These are phyloP conservation scores for Galerucella nymphaeae DNA, from an alignment of 2,888 invertebrate species.

Conservation along the genomic window DNA sequence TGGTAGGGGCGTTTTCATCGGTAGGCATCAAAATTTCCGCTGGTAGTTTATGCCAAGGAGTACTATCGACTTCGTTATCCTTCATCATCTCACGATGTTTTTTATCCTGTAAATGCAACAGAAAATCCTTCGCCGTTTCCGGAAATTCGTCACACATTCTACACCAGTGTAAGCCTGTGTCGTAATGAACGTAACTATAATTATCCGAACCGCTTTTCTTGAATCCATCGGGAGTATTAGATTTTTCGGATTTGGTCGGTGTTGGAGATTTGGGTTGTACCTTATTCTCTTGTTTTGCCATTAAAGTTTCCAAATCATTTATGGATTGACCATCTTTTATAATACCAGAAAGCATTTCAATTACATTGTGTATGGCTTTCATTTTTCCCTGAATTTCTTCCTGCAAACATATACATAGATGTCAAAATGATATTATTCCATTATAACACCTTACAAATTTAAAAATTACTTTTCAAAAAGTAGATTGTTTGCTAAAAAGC, in stretches of 20 bases:
- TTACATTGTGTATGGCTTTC: slow-evolving; percentile 87
- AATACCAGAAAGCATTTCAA: slow-evolving; percentile 87
- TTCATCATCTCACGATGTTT: slow-evolving; percentile 76
- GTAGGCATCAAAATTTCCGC: slow-evolving; percentile 75
- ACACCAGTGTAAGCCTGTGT: slow-evolving; percentile 93
- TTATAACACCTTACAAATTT: too few species aligned
- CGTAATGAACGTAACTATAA: slow-evolving; percentile 80
- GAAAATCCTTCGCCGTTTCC: slow-evolving; percentile 85
- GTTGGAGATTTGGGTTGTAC: slow-evolving; percentile 15
- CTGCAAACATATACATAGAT: slow-evolving; percentile 64
- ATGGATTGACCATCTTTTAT: slow-evolving; percentile 77
- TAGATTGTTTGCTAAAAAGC: too few species aligned
- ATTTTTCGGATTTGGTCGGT: slow-evolving; percentile 1
- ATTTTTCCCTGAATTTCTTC: slow-evolving; percentile 82
- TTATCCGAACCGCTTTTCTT: not conserved
- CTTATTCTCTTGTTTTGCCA: slow-evolving; percentile 27
- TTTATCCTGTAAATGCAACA: slow-evolving; percentile 84
- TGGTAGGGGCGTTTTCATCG: slow-evolving; percentile 77
- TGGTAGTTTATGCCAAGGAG: slow-evolving; percentile 79
- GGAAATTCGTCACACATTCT: slow-evolving; percentile 88
- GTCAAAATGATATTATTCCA: too few species aligned
- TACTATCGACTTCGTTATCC: slow-evolving; percentile 75
- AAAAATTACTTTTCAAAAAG: too few species aligned
- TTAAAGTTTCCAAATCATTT: slow-evolving; percentile 61
- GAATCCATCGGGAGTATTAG: slow-evolving; percentile 14